A percentile compares a stretch with the other conserved stretches of the same genome.
Evolutionary conservation across 2,888 invertebrate genomes (phyloP).

Genomic region (Hypomecis atomaria): DNA sequence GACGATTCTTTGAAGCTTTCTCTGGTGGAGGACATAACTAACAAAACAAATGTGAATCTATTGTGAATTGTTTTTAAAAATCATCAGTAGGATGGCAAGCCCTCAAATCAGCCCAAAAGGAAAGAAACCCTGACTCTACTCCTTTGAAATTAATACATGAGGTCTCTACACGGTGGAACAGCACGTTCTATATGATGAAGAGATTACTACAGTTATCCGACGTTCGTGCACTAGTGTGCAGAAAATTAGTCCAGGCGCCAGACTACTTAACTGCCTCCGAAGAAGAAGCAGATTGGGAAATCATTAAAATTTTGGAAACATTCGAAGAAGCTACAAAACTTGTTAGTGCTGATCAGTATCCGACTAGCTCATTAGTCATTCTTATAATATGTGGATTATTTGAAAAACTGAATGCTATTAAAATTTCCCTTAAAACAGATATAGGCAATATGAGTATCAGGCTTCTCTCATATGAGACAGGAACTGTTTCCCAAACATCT

Average conservation of each 20-base stretch:
- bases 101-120: constrained; percentile 20
- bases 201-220: constrained; percentile 28
- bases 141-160: constrained; percentile 24
- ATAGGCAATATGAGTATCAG: constrained; percentile 1
- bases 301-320: constrained; percentile 33
- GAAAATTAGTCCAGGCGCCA: constrained; percentile 30
- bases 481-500: too few species aligned
- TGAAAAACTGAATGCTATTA: background rate
- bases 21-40: constrained; percentile 14
- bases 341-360: constrained; percentile 38
- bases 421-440: background rate
- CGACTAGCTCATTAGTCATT: constrained; percentile 34
- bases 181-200: constrained; percentile 27
- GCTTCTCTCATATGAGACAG: too few species aligned
- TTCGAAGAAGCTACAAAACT: constrained; percentile 39
- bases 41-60: constrained; percentile 23
- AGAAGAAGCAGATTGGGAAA: constrained; percentile 17
- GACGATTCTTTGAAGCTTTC: constrained; percentile 22
- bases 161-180: constrained; percentile 26
- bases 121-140: constrained; percentile 20
- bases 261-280: too few species aligned
- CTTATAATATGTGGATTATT: constrained; percentile 30
- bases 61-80: constrained; percentile 27
- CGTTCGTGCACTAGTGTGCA: constrained; percentile 31
- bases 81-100: constrained; percentile 19